These are phyloP conservation scores for Cichladusa arquata DNA, from an alignment of 2,113 vertebrate species.

Conservation along the genomic window DNA sequence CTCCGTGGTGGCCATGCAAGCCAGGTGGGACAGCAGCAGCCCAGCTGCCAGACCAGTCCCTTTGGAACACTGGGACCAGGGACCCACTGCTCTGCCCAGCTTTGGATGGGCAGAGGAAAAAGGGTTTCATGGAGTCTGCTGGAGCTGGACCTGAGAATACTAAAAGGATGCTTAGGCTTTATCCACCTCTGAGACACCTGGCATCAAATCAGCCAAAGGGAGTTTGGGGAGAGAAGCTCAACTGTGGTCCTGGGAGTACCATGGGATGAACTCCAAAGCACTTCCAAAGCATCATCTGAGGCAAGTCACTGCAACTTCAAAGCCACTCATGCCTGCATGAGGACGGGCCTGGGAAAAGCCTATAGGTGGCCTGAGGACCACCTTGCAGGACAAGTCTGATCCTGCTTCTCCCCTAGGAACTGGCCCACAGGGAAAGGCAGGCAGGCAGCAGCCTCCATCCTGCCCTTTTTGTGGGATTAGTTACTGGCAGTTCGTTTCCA, in stretches of 20 bases:
- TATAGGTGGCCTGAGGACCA: not conserved
- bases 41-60: not conserved
- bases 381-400: not conserved
- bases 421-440: not conserved
- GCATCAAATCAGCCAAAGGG: not conserved
- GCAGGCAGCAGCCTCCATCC: not conserved
- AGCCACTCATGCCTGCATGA: not conserved
- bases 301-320: not conserved
- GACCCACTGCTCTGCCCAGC: not conserved
- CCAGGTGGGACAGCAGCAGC: not conserved
- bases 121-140: not conserved
- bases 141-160: not conserved
- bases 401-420: not conserved
- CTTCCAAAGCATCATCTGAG: not conserved
- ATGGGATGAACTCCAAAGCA: not conserved
- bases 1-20: fast-evolving
- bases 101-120: not conserved
- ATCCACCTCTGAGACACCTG: not conserved
- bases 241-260: not conserved
- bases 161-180: not conserved
- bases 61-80: not conserved
- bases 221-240: not conserved
- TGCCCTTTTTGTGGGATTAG: not conserved
- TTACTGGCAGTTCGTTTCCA: not conserved
- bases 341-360: not conserved